Evolutionary conservation across 2,113 vertebrate genomes (phyloP), one percentile per base, ranked within the genome.

Genomic region (Arizona elegans): DNA sequence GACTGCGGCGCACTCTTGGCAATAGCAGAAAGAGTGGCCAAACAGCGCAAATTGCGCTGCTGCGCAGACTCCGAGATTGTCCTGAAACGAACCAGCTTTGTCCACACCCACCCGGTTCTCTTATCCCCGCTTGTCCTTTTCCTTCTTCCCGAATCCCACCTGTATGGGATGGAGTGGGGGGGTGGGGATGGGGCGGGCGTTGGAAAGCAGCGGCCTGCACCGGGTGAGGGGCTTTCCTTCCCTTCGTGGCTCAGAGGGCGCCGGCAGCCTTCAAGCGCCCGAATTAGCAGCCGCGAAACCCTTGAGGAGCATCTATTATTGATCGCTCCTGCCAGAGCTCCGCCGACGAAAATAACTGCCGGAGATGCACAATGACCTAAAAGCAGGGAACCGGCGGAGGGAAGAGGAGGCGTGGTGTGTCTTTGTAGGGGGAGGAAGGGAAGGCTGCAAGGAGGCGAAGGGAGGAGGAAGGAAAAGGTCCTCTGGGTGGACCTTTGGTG

Each of bases 301-400:
- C 92, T 97, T 98, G 96, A 96, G 96, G 96, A 95, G 92, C 97
- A 98, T 98, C 96, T 98, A 98, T 98, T 98, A 98, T 97, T 98
- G 97, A 98, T 97, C 93, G 90, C 96, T 86, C 96, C 97, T 96
- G 96, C 97, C 97, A 96, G 97, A 96, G 96, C 96, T 96, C 94
- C 43, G 53, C 93, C 33, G 94, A 95, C 97, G 95, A 96, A 97
- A 98, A 98, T 98, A 98, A 97, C 97, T 96, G 96, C 94, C 87
- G 93, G 96, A 97, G 97, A 96, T 94, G 94, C 95, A 95, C 96
- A 90, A 92, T 98, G 98, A 98, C 98, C 98, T 98, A 98, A 96
- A 98, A 56, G 17, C 81, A n/a, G 81, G 75, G 54, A n/a, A 95
- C 95, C 24, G 95, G 90, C 93, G 96, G 94, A 89, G 65, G 65